A percentile compares a stretch with the other conserved stretches of the same genome.
Conservation (phyloP, 2,888 invertebrate species). For the Notodonta dromedarius region DNA sequence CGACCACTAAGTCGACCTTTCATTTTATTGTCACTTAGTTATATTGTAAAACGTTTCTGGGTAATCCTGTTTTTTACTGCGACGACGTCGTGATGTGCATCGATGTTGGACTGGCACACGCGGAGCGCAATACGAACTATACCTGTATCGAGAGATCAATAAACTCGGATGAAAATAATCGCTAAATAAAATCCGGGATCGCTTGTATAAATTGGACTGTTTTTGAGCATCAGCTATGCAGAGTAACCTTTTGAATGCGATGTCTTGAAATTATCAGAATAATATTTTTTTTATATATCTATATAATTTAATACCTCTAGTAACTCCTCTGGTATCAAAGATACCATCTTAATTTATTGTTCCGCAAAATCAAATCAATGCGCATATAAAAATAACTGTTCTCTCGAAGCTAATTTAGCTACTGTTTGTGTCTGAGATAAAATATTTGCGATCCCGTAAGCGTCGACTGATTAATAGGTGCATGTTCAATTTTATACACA, state of each 20-base stretch:
- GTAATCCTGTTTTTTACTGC: slow-evolving; percentile 15
- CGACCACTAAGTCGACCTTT: slow-evolving; percentile 43
- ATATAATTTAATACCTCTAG: background rate
- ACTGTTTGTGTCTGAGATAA: slow-evolving; percentile 6
- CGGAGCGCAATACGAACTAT: slow-evolving; percentile 1
- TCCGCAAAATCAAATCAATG: background rate
- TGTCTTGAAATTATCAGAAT: too few relatives aligned
- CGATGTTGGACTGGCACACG: slow-evolving; percentile 7
- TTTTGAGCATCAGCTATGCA: too few relatives aligned
- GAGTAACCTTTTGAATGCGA: too few relatives aligned
- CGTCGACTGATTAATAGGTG: background rate
- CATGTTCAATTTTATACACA: background rate
- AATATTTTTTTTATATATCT: background rate
- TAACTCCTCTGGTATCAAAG: background rate
- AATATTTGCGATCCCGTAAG: slow-evolving; percentile 7
- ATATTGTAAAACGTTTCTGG: slow-evolving; percentile 49
- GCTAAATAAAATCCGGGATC: slow-evolving; percentile 1
- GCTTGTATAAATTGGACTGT: background rate
- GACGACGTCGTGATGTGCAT: slow-evolving; percentile 11
- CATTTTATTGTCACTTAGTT: slow-evolving; percentile 41
- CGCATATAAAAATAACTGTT: slow-evolving; percentile 7
- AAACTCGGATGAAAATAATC: slow-evolving; percentile 4
- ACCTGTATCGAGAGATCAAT: slow-evolving; percentile 1
- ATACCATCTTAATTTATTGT: slow-evolving; percentile 3
- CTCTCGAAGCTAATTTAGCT: slow-evolving; percentile 6